Evolutionary conservation across 2,113 vertebrate species (phyloP), one percentile per base, ranked within the genome.

Genomic region (Todiramphus chloris): DNA sequence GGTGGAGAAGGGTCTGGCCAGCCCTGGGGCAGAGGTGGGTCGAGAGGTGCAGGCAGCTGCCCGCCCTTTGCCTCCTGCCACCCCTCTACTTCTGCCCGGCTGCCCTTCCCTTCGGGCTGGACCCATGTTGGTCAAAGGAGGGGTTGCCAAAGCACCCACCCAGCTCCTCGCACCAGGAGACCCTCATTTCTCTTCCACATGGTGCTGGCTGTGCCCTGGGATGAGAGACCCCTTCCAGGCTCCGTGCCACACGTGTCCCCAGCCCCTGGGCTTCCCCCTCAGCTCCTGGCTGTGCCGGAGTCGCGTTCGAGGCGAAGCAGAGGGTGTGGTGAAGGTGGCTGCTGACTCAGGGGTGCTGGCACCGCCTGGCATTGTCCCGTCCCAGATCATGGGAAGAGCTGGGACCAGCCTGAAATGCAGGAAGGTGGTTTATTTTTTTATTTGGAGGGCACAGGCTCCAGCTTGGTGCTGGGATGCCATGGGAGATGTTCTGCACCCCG

Each of bases 241-340:
- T 24, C 9, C 1, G 2, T 64, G 73, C 19, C 35, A 33, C 8
- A 0, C 1, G 5, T 67, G 84, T 59, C n/a, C 62, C 80, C 31
- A 21, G 7, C 27, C 10, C 37, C 24, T 33, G 44, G 48, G 48
- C 27, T 33, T 24, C 48, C 25, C 53, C 1, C 3, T 14, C 3
- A 3, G 28, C 30, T 66, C 35, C 64, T 23, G 72, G 43, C 27
- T 11, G 0, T 23, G 64, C 51, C 0, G 0, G 24, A 51, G 72
- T 41, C 21, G 1, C 0, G 0, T 19, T 27, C 8, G 25, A 33
- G 55, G 44, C 5, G 4, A 23, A 23, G 53, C 35, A 24, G 25
- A 51, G 90, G 88, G 66, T 60, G 84, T 0, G 1, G 51, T 9
- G 41, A 43, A 58, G 17, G 69, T 25, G 33, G 31, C 30, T 53